Evolutionary conservation across 2,113 vertebrate genomes (phyloP).

Genomic region (Eulacestoma nigropectus): DNA sequence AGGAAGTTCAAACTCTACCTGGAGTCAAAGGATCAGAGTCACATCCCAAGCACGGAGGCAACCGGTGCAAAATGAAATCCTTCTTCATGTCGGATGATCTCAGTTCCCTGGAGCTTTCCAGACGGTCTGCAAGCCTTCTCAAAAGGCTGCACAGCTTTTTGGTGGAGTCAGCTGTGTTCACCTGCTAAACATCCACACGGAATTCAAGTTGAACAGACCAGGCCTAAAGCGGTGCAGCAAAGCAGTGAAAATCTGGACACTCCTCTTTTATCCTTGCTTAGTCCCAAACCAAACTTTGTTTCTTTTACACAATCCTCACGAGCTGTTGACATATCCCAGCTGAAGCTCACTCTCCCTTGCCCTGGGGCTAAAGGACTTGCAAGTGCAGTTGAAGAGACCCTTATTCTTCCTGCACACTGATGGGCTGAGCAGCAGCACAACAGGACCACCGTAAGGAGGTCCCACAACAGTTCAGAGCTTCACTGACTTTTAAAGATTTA

Average conservation of each 20-base stretch:
- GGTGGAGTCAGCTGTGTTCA: conserved; percentile 9
- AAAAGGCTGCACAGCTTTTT: conserved; percentile 71
- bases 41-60: conserved; percentile 75
- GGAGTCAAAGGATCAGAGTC: conserved; percentile 56
- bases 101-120: conserved; percentile 70
- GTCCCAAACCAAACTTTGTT: not conserved
- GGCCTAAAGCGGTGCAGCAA: not conserved
- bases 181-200: conserved; percentile 62
- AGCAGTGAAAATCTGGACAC: not conserved
- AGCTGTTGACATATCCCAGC: not conserved
- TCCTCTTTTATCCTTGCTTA: not conserved
- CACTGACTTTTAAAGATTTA: not conserved
- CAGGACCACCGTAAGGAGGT: not conserved
- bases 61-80: conserved; percentile 81
- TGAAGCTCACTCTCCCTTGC: not conserved
- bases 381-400: not conserved
- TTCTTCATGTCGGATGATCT: conserved; percentile 83
- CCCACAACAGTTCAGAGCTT: not conserved
- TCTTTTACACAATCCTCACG: fast-evolving
- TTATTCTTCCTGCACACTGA: not conserved
- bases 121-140: conserved; percentile 73
- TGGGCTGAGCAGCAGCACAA: not conserved
- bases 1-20: conserved; percentile 48
- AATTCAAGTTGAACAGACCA: not conserved
- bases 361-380: not conserved